These are phyloP conservation scores for Maccullochella peelii DNA, from an alignment of 2,113 vertebrate genomes.

Conservation along the genomic window DNA sequence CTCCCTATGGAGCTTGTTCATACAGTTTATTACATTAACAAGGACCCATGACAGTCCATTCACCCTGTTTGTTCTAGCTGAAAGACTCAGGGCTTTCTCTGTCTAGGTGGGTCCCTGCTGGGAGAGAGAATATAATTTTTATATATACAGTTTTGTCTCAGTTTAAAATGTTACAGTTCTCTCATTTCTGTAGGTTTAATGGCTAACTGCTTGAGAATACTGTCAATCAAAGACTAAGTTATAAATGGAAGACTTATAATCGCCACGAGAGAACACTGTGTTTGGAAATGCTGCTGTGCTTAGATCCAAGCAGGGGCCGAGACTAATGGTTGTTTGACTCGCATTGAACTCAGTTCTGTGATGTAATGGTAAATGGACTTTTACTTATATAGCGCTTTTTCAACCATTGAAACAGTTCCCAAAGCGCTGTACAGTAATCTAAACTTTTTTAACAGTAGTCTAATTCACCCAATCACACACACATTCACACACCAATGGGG, in stretches of 20 bases:
- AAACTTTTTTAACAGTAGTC: no score
- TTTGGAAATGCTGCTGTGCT: conserved; percentile 41
- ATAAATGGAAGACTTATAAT: conserved; percentile 17
- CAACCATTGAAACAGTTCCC: no score
- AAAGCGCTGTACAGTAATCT: no score
- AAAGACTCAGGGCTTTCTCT: conserved; percentile 27
- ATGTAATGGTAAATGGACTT: no score
- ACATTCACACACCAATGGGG: no score
- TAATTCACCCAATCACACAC: no score
- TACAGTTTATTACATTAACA: conserved; percentile 60
- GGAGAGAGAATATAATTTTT: conserved; percentile 21
- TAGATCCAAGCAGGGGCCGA: conserved; percentile 20
- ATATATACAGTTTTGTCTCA: background rate
- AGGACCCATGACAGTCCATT: conserved; percentile 38
- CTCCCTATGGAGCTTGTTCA: conserved; percentile 54
- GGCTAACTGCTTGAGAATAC: conserved; percentile 1
- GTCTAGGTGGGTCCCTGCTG: conserved; percentile 29
- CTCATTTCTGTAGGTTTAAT: conserved; percentile 31
- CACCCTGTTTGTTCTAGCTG: conserved; percentile 54
- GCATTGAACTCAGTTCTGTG: conserved; percentile 31
- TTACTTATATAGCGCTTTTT: no score
- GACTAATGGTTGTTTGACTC: conserved; percentile 50
- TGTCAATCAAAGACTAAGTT: conserved; percentile 24
- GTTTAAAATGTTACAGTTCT: conserved; percentile 12
- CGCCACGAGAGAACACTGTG: conserved; percentile 8